A percentile compares a stretch with the other conserved stretches of the same genome.
Evolutionary conservation across 2,888 invertebrate species (phyloP).

Genomic region (Agrochola litura): DNA sequence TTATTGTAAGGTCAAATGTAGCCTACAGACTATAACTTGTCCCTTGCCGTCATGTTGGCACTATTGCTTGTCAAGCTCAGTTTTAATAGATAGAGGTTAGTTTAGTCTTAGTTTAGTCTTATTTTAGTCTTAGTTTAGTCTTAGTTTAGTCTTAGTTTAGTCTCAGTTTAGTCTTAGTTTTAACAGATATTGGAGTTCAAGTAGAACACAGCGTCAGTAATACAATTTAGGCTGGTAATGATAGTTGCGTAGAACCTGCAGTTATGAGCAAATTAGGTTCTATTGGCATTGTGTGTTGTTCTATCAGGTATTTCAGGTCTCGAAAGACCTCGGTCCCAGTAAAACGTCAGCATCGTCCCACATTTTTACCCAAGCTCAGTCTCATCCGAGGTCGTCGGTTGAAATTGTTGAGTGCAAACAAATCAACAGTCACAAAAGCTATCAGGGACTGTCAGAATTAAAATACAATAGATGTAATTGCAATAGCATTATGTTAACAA

Average conservation of each 20-base stretch:
- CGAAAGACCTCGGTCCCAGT: background rate
- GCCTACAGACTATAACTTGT: no score
- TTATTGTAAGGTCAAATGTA: background rate
- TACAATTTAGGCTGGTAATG: background rate
- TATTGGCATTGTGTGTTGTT: background rate
- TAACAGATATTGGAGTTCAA: no score
- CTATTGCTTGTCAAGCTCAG: no score
- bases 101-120: no score
- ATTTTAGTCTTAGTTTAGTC: no score
- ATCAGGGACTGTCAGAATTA: slow-evolving; percentile 40
- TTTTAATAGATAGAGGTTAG: no score
- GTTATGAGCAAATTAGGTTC: background rate
- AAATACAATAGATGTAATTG: slow-evolving; percentile 61
- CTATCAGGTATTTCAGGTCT: background rate
- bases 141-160: no score
- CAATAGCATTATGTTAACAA: slow-evolving; percentile 39
- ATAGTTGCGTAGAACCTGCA: background rate
- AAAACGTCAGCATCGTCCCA: background rate
- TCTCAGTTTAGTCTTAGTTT: no score
- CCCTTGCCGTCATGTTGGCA: no score
- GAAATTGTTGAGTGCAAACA: background rate
- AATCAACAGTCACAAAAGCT: slow-evolving; percentile 1
- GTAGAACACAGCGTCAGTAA: background rate
- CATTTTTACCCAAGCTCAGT: background rate
- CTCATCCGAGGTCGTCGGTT: background rate